Conservation (phyloP, 2,113 vertebrate species). For the Eptesicus fuscus region DNA sequence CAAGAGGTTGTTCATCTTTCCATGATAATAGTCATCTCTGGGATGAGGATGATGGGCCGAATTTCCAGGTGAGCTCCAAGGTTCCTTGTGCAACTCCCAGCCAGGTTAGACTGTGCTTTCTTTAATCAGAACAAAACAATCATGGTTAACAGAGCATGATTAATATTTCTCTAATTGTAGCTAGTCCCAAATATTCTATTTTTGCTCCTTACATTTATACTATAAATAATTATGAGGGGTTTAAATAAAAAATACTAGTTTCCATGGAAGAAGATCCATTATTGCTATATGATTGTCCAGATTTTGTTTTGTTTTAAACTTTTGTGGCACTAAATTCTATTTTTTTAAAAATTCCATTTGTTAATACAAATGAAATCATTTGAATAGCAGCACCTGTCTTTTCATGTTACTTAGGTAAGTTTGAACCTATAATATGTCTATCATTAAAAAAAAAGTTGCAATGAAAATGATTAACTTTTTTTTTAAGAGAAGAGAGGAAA, state of each 20-base stretch:
- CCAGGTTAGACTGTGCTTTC: too few relatives aligned
- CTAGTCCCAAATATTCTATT: too few relatives aligned
- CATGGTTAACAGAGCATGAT: too few relatives aligned
- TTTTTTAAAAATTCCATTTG: not conserved
- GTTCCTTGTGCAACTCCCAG: too few relatives aligned
- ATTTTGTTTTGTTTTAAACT: constrained; percentile 41
- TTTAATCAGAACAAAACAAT: too few relatives aligned
- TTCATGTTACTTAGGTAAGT: not conserved
- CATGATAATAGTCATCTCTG: too few relatives aligned
- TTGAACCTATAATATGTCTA: not conserved
- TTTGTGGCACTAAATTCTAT: not conserved
- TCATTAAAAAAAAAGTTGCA: not conserved
- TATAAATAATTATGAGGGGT: not conserved
- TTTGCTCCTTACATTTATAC: too few relatives aligned
- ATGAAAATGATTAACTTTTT: not conserved
- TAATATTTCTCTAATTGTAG: too few relatives aligned
- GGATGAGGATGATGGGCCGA: too few relatives aligned
- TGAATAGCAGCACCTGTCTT: not conserved
- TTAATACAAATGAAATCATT: constrained; percentile 2
- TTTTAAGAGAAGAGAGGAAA: not conserved
- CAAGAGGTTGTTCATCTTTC: too few relatives aligned
- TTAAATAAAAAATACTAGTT: not conserved
- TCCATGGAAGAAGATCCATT: not conserved
- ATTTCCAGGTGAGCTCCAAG: too few relatives aligned
- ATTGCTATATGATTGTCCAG: not conserved